phyloP scores from a whole-genome alignment of 2,113 vertebrate genomes.

The Nansenia antarctica region DNA sequence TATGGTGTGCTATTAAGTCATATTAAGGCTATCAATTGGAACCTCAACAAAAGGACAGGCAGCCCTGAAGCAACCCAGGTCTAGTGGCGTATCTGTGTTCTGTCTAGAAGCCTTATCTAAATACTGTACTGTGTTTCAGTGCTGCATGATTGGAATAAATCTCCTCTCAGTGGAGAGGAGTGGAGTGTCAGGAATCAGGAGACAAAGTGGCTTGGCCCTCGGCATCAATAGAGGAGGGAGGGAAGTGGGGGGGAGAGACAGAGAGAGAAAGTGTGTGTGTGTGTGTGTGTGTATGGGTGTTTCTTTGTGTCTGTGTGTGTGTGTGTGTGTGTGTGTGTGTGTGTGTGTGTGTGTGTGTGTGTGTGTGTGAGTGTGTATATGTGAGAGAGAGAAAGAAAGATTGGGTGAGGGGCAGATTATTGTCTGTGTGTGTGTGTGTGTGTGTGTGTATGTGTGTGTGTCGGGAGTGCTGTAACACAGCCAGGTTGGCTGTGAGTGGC shows the following conservation, averaged over 20 bases:
- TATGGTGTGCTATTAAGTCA: no score
- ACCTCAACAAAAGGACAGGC: no score
- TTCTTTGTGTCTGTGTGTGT: background rate
- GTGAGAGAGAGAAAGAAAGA: no score
- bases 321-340: background rate
- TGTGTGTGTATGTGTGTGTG: background rate
- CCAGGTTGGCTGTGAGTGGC: background rate
- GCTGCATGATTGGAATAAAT: background rate
- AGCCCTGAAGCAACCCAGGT: no score
- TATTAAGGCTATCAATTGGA: no score
- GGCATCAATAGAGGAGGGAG: background rate
- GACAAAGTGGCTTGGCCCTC: background rate
- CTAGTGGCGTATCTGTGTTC: no score
- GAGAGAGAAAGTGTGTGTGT: background rate
- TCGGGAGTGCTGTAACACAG: background rate
- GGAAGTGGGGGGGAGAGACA: background rate
- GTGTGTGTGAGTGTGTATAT: background rate
- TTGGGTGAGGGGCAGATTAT: background rate
- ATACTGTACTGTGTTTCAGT: background rate
- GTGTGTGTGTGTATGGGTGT: background rate
- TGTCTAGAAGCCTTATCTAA: background rate
- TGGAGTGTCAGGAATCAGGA: background rate
- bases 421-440: background rate
- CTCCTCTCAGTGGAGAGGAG: background rate
- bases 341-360: slow-evolving; percentile 8